These are phyloP conservation scores for Camarhynchus parvulus DNA, from an alignment of 2,113 vertebrate species.

Conservation along the genomic window DNA sequence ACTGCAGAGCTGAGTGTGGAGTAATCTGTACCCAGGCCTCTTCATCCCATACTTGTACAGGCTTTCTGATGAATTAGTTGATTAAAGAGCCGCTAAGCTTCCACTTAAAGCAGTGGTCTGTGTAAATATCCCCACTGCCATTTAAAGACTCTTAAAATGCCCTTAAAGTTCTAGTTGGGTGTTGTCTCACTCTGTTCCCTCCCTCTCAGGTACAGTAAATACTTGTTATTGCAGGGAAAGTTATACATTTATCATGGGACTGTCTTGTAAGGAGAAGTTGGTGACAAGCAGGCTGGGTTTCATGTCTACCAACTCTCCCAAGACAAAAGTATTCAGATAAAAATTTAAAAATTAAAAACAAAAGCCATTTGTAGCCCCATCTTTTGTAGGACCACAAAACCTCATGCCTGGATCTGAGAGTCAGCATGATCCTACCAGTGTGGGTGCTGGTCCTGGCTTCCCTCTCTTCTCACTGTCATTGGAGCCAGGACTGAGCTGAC, in stretches of 20 bases:
- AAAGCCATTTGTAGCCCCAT: background rate
- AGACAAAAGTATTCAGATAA: background rate
- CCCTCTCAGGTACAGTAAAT: background rate
- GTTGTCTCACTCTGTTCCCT: background rate
- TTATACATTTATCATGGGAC: background rate
- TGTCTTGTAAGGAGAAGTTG: background rate
- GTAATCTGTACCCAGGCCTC: background rate
- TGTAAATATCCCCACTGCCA: background rate
- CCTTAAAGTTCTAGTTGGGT: background rate
- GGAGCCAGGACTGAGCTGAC: background rate
- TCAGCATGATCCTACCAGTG: background rate
- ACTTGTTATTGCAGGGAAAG: background rate
- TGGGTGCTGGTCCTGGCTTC: background rate
- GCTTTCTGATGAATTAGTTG: background rate
- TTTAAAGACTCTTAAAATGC: background rate
- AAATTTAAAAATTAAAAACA: background rate
- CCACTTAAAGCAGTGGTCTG: background rate
- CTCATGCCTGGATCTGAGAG: background rate
- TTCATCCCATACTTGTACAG: background rate
- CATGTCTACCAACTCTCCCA: background rate
- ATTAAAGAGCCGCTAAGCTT: background rate
- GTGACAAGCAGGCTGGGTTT: background rate
- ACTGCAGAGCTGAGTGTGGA: background rate
- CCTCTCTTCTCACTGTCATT: background rate
- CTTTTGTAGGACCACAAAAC: background rate